Base-by-base conservation (phyloP, 2,797 vertebrate species). In the Chaetodon trifasciatus region DNA sequence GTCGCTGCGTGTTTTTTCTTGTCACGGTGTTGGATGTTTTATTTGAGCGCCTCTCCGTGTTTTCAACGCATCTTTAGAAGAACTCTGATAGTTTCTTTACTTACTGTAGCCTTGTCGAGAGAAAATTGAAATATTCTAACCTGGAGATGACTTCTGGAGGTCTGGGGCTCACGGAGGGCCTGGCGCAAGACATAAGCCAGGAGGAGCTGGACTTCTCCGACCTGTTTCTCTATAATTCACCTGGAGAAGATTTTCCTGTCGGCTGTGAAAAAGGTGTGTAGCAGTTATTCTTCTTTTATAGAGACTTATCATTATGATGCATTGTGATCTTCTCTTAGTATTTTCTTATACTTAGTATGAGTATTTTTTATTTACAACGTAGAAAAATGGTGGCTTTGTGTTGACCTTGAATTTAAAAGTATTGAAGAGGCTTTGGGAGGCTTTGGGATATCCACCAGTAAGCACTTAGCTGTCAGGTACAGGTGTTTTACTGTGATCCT, bases 151-250 rank as follows among this genome's bases (percentile, higher is more conserved):
- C 87, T 67, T 92, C 93, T 77, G 88, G 79, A 83, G 91, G 79
- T 68, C 79, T 91, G 87, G 91, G 76, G 62, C 89, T 88, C 24
- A 76, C 78, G 3, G 94, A 78, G 28, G 91, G 74, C 24, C 74
- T 94, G 57, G 82, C 77, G 52, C 92, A 80, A 56, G 93, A 89
- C 92, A 95, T 94, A 74, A 91, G 94, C 42, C 96, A 97, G 79
- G 97, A 97, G 74, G 97, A 99, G 65, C 77, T 98, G 87, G 97
- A 98, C 92, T 98, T 99, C 86, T 96, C 96, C 7, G 96, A 97
- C 52, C 91, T 98, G 80, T 98, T 99, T 93, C 92, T 96, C 52
- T 97, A 97, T 89, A 85, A 89, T 35, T 67, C 90, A 62, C 17
- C 88, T 37, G 92, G 62, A 63, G 88, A 88, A 0, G 96, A 97